Base-by-base conservation (phyloP, 2,888 invertebrate species). In the Cataglyphis livida region DNA sequence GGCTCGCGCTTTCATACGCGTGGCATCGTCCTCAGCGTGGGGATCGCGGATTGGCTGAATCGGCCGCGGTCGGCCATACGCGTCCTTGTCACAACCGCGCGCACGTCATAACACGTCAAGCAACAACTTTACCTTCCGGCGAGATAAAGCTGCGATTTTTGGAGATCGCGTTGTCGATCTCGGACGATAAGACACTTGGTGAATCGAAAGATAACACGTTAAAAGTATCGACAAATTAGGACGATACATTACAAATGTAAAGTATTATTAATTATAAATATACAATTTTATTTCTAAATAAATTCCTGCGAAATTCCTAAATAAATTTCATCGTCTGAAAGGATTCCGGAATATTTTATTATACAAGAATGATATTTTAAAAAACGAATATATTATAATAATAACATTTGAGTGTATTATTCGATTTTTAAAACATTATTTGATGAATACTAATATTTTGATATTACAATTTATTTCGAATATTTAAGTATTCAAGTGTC, bases 11-110 rank as follows among this genome's bases (percentile, higher is more conserved):
- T 90, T 76, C 76, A 65, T 91, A 92, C 91, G 96, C 96, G 96
- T 96, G 96, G 96, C 96, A 96, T 81, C 84, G 95, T 95, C 95
- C 95, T 95, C 95, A 96, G 95, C 96, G 96, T 97, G 96, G 95
- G 96, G 95, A 93, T 92, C 95, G 94, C 93, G 95, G 95, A 96
- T 96, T 96, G 96, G 96, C 95, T 92, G 92, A 83, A 0, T 3
- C 41, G 65, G 28, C 32, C 68, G 68, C 74, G 25, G 32, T 76
- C 44, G 25, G 64, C 15, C 51, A 15, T 18, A 6, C 28, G 28
- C 12, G 38, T 41, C 59, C 18, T 3, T 3, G 28, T 5, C 44
- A 9, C 61, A 9, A 15, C 25, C 25, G 12, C 62, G 64, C 0
- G 5, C 32, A 51, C 54, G 51, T 64, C 64, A 18, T n/a, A 15